Conservation (phyloP, 2,797 vertebrate genomes). For the Alexandromys oeconomus region DNA sequence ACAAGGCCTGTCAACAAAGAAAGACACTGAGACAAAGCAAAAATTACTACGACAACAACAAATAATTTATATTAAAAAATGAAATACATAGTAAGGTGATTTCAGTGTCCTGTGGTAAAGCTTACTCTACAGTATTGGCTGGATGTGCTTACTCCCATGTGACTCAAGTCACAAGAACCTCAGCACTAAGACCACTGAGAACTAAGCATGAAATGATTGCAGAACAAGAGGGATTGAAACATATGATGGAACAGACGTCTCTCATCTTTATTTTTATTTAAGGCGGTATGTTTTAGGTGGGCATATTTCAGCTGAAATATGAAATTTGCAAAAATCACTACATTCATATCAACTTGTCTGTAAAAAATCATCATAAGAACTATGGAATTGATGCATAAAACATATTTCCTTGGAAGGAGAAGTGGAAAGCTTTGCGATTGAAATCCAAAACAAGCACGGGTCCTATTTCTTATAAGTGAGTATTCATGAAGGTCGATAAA, state of each 20-base stretch:
- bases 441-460: neutral
- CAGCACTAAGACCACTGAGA: neutral
- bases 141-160: neutral
- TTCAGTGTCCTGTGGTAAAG: neutral
- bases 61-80: neutral
- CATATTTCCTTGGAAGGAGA: neutral
- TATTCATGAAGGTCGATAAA: neutral
- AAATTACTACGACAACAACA: neutral
- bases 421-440: neutral
- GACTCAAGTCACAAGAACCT: neutral
- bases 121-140: neutral
- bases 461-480: neutral
- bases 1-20: neutral
- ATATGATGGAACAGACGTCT: neutral
- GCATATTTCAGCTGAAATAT: conserved; percentile 13
- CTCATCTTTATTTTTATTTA: conserved; percentile 25
- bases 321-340: neutral
- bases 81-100: neutral
- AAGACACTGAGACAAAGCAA: neutral
- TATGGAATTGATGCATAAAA: neutral
- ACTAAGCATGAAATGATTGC: neutral
- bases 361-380: neutral
- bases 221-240: neutral
- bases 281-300: neutral
- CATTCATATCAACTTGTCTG: conserved; percentile 24